phyloP scores from a whole-genome alignment of 2,888 invertebrate species.

The Tachina fera region DNA sequence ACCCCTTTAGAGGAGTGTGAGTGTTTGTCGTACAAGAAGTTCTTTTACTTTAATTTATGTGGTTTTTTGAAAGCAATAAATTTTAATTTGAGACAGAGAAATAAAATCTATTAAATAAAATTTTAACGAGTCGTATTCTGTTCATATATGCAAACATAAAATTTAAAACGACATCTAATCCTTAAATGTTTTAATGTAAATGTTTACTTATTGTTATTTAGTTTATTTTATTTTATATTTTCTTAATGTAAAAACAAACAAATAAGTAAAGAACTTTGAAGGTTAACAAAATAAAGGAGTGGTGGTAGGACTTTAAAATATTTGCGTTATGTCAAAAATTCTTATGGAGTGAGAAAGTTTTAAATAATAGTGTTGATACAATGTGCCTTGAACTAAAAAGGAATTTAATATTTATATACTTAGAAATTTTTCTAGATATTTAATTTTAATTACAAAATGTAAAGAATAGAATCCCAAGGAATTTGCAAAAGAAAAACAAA shows the following conservation, averaged over 20 bases:
- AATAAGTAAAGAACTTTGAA: constrained; percentile 1
- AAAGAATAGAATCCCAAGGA: too few relatives aligned
- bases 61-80: constrained; percentile 68
- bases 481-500: too few relatives aligned
- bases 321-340: too few relatives aligned
- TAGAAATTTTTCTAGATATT: too few relatives aligned
- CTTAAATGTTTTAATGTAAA: constrained; percentile 47
- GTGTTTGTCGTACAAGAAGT: constrained; percentile 49
- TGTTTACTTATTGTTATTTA: constrained; percentile 30
- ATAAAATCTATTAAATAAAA: constrained; percentile 67
- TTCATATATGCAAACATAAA: constrained; percentile 54
- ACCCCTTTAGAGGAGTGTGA: constrained; percentile 32
- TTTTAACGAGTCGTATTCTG: constrained; percentile 63
- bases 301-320: background rate
- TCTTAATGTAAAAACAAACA: constrained; percentile 1
- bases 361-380: too few relatives aligned
- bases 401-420: too few relatives aligned
- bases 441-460: too few relatives aligned
- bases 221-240: constrained; percentile 31
- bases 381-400: too few relatives aligned
- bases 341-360: too few relatives aligned
- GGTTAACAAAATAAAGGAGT: background rate
- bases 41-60: constrained; percentile 63
- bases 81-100: constrained; percentile 58
- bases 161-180: constrained; percentile 47